A percentile compares a stretch with the other conserved stretches of the same genome.
Evolutionary conservation across 2,888 invertebrate genomes (phyloP).

Genomic region (Steinernema hermaphroditum): DNA sequence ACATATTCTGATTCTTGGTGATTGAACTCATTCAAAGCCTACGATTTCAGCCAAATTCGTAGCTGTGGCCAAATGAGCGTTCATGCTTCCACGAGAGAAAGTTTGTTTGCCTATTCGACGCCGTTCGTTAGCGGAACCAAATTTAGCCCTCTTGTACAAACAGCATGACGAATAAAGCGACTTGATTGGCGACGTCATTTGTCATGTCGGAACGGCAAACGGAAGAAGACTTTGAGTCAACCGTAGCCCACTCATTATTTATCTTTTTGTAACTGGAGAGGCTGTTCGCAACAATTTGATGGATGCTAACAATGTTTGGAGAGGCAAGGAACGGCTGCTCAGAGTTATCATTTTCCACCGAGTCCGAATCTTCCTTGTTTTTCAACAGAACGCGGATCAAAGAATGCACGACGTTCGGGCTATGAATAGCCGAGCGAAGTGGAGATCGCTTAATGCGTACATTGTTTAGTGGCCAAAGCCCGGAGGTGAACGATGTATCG

Average conservation of each 20-base stretch:
- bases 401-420: no score
- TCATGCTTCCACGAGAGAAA: no score
- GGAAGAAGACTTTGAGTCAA: background rate
- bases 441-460: no score
- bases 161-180: background rate
- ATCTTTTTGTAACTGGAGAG: background rate
- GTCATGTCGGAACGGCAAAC: background rate
- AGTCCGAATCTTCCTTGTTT: background rate
- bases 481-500: no score
- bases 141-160: background rate
- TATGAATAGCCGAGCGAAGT: no score
- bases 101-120: background rate
- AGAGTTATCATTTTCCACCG: background rate
- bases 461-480: no score
- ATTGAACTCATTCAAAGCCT: no score
- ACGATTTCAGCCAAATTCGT: no score
- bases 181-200: background rate
- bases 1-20: no score
- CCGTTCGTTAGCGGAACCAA: background rate
- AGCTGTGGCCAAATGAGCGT: no score
- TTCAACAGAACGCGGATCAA: no score
- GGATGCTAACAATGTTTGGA: background rate
- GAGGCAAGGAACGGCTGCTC: background rate
- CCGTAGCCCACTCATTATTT: conserved; percentile 3
- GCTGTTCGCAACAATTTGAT: conserved; percentile 17